A percentile compares a stretch with the other conserved stretches of the same genome.
Conservation (phyloP, 1,140 invertebrate genomes). For the Lethocerus indicus region DNA sequence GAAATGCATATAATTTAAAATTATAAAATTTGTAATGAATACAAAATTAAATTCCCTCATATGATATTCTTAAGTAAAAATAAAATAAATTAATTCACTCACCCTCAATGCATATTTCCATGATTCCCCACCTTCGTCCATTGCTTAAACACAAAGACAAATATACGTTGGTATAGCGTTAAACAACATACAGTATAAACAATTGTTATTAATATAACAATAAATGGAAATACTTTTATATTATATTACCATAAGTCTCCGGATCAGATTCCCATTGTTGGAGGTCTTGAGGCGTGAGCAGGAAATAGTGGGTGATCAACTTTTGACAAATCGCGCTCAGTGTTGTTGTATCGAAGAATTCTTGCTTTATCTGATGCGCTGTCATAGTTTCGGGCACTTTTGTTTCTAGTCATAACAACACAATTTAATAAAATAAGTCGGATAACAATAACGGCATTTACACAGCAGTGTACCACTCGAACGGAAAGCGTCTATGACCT, state of each 20-base stretch:
- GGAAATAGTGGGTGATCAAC: conserved; percentile 75
- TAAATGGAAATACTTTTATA: too few species aligned
- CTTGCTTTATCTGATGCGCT: conserved; percentile 46
- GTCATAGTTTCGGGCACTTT: conserved; percentile 25
- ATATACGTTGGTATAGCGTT: too few species aligned
- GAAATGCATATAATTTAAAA: background rate
- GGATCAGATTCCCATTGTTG: conserved; percentile 80
- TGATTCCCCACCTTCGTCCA: conserved; percentile 73
- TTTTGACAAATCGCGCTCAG: conserved; percentile 64
- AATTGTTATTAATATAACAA: too few species aligned
- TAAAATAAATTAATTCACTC: conserved; percentile 21
- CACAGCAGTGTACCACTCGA: too few species aligned
- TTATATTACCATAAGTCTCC: conserved; percentile 71
- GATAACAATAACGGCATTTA: too few species aligned
- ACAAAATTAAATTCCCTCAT: background rate
- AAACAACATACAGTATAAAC: too few species aligned
- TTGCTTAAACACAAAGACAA: conserved; percentile 28
- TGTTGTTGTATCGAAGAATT: conserved; percentile 51
- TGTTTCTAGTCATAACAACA: too few species aligned
- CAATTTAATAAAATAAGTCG: too few species aligned
- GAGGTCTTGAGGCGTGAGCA: conserved; percentile 66
- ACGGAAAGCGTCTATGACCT: too few species aligned
- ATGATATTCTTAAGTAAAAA: background rate
- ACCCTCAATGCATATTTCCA: conserved; percentile 84
- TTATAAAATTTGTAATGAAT: background rate